Evolutionary conservation across 1,140 invertebrate species (phyloP).

Genomic region (Lysiphlebus fabarum): DNA sequence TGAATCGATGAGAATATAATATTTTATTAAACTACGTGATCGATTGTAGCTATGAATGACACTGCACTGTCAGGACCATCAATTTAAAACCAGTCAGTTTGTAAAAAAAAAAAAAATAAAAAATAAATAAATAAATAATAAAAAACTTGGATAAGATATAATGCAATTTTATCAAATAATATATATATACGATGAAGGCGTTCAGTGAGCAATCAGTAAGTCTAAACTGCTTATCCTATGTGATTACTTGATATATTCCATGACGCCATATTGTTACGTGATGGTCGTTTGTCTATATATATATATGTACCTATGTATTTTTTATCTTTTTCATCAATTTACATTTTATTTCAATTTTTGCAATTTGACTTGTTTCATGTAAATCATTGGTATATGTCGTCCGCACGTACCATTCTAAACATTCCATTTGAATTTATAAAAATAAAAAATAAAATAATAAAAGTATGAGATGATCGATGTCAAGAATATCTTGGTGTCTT

Average conservation of each 20-base stretch:
- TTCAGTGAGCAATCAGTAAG: constrained; percentile 34
- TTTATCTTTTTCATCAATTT: constrained; percentile 15
- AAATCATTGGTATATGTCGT: no score
- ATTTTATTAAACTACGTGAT: constrained; percentile 33
- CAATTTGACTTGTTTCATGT: neutral
- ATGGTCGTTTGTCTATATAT: constrained; percentile 38
- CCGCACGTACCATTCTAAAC: no score
- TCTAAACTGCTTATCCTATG: constrained; percentile 33
- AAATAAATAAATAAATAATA: neutral
- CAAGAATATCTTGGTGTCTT: no score
- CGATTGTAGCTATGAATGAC: constrained; percentile 28
- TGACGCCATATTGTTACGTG: constrained; percentile 41
- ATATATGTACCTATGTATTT: constrained; percentile 24
- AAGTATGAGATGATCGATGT: no score
- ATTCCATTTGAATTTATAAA: no score
- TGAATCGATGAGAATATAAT: constrained; percentile 16
- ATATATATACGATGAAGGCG: constrained; percentile 16
- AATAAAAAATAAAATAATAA: no score
- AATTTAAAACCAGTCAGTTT: neutral
- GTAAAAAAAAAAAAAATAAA: neutral
- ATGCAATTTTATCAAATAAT: constrained; percentile 22
- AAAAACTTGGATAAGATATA: neutral
- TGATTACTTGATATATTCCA: constrained; percentile 30
- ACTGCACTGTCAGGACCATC: constrained; percentile 18
- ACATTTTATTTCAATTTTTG: neutral